These are phyloP conservation scores for Rhogogaster chlorosoma DNA, from an alignment of 2,888 invertebrate species.

Conservation along the genomic window DNA sequence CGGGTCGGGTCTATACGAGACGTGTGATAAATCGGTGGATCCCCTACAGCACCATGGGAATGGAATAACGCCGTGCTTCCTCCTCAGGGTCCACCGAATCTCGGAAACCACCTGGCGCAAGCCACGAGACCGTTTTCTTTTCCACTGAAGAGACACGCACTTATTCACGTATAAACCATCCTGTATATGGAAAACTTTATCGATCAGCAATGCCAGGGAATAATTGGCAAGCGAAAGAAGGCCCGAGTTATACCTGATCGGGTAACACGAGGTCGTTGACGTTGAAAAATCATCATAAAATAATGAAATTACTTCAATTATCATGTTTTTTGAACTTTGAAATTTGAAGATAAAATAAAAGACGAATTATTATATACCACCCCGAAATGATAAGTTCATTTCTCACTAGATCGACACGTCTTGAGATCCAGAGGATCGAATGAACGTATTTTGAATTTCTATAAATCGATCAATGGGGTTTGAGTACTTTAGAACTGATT, in stretches of 20 bases:
- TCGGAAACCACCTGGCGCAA: slow-evolving; percentile 45
- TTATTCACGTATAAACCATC: not conserved
- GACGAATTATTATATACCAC: no score
- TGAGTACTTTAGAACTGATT: not conserved
- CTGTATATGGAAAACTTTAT: slow-evolving; percentile 3
- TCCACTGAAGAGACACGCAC: not conserved
- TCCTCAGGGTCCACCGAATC: slow-evolving; percentile 38
- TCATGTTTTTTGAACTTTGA: not conserved
- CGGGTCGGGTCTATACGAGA: slow-evolving; percentile 48
- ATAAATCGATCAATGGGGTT: no score
- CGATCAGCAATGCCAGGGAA: slow-evolving; percentile 19
- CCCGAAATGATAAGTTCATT: no score
- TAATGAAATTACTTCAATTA: not conserved
- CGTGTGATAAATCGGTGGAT: slow-evolving; percentile 56
- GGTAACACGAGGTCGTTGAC: not conserved
- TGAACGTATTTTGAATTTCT: no score
- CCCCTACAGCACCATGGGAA: slow-evolving; percentile 49
- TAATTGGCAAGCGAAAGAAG: slow-evolving; percentile 22
- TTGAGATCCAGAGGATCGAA: no score
- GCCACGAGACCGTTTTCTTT: slow-evolving; percentile 23
- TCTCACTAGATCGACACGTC: no score
- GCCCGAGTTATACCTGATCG: not conserved
- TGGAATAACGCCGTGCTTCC: slow-evolving; percentile 39
- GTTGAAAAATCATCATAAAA: not conserved
- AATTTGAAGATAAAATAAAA: no score